phyloP scores from a whole-genome alignment of 2,797 vertebrate genomes.

The Melopsittacus undulatus region DNA sequence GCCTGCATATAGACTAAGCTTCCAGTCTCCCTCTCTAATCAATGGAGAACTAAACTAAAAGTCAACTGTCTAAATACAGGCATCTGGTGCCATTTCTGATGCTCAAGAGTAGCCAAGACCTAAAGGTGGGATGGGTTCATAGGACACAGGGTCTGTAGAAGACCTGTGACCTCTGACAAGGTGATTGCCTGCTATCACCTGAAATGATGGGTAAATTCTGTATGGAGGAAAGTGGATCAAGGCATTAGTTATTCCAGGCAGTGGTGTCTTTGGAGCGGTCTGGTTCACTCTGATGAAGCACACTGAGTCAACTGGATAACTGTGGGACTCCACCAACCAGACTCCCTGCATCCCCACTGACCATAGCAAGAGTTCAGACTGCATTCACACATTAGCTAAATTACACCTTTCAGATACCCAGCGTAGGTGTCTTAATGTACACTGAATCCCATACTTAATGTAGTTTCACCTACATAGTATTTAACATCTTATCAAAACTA shows the following conservation, averaged over 20 bases:
- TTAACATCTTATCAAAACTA: not conserved
- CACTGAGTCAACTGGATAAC: not conserved
- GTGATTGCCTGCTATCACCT: not conserved
- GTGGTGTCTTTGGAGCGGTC: not conserved
- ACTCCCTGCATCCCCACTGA: not conserved
- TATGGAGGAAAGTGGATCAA: not conserved
- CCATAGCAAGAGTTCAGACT: not conserved
- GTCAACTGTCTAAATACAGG: not conserved
- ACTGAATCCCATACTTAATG: not conserved
- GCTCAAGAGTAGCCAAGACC: not conserved
- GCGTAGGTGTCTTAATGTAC: not conserved
- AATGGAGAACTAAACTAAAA: not conserved
- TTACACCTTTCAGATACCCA: not conserved
- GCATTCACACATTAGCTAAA: not conserved
- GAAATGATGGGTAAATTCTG: not conserved
- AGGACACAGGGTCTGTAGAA: not conserved
- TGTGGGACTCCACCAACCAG: not conserved
- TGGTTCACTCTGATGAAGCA: not conserved
- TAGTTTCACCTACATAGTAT: not conserved
- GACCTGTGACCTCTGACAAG: not conserved
- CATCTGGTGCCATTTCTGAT: not conserved
- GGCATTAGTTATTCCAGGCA: not conserved
- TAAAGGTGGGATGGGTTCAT: not conserved
- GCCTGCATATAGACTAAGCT: not conserved
- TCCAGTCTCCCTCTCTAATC: not conserved